Evolutionary conservation across 1,140 invertebrate genomes (phyloP), one percentile per base, ranked within the genome.

Genomic region (Nomia melanderi): DNA sequence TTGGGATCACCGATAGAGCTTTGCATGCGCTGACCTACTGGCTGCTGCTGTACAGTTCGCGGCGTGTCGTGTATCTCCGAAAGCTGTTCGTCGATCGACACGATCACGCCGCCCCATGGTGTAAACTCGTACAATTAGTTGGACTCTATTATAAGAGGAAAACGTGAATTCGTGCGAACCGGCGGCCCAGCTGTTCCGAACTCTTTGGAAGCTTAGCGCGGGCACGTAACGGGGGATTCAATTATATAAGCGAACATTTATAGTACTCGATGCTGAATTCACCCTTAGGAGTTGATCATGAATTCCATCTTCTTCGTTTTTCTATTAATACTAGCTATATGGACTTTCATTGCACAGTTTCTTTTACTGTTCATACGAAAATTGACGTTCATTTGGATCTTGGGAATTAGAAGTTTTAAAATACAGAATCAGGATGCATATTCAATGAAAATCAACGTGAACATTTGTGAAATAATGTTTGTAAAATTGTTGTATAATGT

Each of bases 1-100:
- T 69, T 67, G 65, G 64, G 65, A 76, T 76, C 73, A 76, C 53
- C 64, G 73, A 76, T 76, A 76, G 73, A 69, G 73, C 73, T 76
- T 76, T 76, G 73, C 73, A 76, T 69, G 73, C 72, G 53, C 73
- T 54, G 65, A 76, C 65, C 65, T 69, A 76, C 65, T 44, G 41
- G 8, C 47, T 76, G 73, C 39, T 53, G 73, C 23, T 76, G 73
- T 56, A 76, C 73, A 74, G 62, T 66, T 74, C 57, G 64, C 73
- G 56, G 64, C 73, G 50, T 69, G 65, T 67, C 63, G 73, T 69
- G 73, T 76, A 76, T 76, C 64, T 69, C 65, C 65, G 39, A 76
- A 76, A 76, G 36, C 73, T 69, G 54, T 69, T 59, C 73, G 73
- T 11, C 44, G 66, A 76, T 76, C 64, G 73, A 76, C 64, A 66